Evolutionary conservation across 2,797 vertebrate genomes (phyloP).

Genomic region (Liparis tanakae): DNA sequence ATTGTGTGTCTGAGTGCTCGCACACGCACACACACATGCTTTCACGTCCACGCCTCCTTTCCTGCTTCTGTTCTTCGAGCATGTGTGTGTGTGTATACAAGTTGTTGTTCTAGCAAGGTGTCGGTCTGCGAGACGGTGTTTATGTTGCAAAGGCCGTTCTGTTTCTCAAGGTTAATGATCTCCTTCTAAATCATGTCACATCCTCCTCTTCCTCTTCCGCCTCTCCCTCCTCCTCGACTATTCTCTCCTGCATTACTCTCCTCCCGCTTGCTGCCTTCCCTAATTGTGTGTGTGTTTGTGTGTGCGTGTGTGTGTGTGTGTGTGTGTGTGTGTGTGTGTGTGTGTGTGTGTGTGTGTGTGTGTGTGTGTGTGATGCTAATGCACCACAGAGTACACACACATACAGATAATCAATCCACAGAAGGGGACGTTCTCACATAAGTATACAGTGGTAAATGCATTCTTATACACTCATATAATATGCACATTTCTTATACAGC

Average conservation of each 20-base stretch:
- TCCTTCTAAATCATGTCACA: conserved; percentile 86
- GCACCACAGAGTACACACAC: conserved; percentile 22
- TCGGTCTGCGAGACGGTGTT: conserved; percentile 44
- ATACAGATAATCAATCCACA: conserved; percentile 35
- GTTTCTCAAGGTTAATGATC: conserved; percentile 86
- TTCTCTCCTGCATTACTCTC: conserved; percentile 30
- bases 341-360: conserved; percentile 5
- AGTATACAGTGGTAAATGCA: conserved; percentile 17
- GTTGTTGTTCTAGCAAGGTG: conserved; percentile 55
- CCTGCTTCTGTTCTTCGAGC: conserved; percentile 26
- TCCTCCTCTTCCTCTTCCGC: conserved; percentile 27
- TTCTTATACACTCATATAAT: conserved; percentile 27
- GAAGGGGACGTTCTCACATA: conserved; percentile 13
- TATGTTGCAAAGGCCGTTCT: conserved; percentile 64
- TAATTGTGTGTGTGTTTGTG: conserved; percentile 23
- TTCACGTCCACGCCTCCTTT: not conserved
- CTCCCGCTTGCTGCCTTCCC: conserved; percentile 49
- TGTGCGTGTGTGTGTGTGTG: conserved; percentile 29
- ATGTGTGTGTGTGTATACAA: not conserved
- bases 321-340: no score
- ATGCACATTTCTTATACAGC: conserved; percentile 13
- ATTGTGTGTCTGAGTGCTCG: not conserved
- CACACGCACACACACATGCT: no score
- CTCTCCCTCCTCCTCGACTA: not conserved
- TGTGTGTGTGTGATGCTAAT: conserved; percentile 58